These are phyloP conservation scores for Coturnix japonica DNA, from an alignment of 2,113 vertebrate genomes.

Conservation along the genomic window DNA sequence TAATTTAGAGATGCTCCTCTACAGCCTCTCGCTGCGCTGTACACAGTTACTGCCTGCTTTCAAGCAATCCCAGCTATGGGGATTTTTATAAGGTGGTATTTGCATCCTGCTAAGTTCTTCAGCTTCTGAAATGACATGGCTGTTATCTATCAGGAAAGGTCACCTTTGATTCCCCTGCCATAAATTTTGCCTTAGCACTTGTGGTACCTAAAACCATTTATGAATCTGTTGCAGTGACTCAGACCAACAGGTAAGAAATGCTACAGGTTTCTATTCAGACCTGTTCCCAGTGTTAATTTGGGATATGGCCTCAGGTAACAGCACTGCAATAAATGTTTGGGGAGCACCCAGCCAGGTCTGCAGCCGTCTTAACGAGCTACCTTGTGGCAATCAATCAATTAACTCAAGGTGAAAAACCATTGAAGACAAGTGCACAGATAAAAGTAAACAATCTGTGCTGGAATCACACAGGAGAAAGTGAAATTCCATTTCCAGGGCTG, in stretches of 20 bases:
- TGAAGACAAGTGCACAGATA: constrained; percentile 37
- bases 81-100: background rate
- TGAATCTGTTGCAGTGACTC: background rate
- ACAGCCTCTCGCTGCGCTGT: background rate
- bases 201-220: background rate
- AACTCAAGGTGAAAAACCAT: constrained; percentile 35
- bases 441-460: constrained; percentile 45
- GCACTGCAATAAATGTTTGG: background rate
- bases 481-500: constrained; percentile 64
- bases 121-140: background rate
- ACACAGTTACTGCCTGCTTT: background rate
- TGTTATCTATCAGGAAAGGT: background rate
- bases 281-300: accelerated
- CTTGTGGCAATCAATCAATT: constrained; percentile 44
- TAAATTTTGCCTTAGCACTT: background rate
- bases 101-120: background rate
- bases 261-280: background rate
- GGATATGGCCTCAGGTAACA: background rate
- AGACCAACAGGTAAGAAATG: background rate
- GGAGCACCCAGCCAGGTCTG: background rate
- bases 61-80: background rate
- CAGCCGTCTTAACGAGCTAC: background rate
- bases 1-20: constrained; percentile 41
- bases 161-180: background rate
- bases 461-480: background rate